Evolutionary conservation across 2,113 vertebrate genomes (phyloP).

Genomic region (pig (Sus scrofa)): DNA sequence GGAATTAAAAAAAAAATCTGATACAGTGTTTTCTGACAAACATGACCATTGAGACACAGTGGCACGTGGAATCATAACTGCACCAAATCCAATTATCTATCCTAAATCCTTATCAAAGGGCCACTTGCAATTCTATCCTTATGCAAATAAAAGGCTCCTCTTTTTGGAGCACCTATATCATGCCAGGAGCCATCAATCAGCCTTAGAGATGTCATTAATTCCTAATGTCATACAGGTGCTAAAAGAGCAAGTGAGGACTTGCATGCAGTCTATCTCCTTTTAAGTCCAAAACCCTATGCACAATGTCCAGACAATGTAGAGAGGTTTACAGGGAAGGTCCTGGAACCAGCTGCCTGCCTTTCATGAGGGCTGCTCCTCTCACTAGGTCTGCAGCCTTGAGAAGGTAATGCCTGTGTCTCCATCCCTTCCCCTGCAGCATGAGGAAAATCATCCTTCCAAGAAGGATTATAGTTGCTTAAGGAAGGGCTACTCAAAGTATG

Average conservation of each 20-base stretch:
- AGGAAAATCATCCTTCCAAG: neutral
- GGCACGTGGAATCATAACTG: conserved; percentile 15
- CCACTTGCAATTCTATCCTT: conserved; percentile 10
- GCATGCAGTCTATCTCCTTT: neutral
- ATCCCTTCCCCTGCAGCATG: no score
- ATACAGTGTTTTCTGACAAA: conserved; percentile 37
- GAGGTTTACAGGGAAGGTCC: neutral
- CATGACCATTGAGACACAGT: neutral
- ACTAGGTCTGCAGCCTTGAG: neutral
- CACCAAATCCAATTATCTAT: conserved; percentile 38
- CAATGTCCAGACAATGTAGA: neutral
- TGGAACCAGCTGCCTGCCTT: neutral
- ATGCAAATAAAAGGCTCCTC: conserved; percentile 64
- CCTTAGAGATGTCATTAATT: conserved; percentile 28
- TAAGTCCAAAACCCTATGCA: neutral
- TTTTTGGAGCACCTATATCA: conserved; percentile 5
- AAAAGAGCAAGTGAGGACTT: conserved; percentile 33
- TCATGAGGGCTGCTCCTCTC: neutral
- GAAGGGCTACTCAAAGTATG: neutral
- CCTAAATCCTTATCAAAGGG: conserved; percentile 35
- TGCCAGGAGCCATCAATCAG: neutral
- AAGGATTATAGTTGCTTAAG: neutral
- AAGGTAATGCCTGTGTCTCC: neutral
- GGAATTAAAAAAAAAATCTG: neutral
- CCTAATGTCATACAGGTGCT: conserved; percentile 44